phyloP scores from a whole-genome alignment of 2,888 invertebrate species.

The Stenodema calcarata region DNA sequence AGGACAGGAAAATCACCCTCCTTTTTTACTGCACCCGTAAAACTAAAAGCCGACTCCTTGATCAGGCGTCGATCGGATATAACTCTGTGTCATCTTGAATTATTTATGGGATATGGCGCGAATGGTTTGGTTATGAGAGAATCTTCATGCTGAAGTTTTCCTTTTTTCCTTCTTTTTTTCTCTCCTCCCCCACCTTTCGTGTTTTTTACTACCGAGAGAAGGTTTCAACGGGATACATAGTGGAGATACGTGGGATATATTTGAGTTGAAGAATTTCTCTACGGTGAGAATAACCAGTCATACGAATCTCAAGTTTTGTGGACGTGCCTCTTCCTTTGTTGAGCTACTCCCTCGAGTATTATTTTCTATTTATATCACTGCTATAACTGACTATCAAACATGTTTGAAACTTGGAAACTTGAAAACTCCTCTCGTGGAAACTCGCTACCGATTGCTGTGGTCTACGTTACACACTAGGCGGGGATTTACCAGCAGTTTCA shows the following conservation, averaged over 20 bases:
- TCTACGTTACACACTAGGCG: too few relatives aligned
- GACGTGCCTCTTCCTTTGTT: too few relatives aligned
- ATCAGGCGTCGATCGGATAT: conserved; percentile 22
- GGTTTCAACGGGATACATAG: neutral
- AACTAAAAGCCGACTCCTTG: neutral
- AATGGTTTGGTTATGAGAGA: neutral
- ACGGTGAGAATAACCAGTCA: too few relatives aligned
- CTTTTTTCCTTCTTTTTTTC: neutral
- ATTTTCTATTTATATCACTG: too few relatives aligned
- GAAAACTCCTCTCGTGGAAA: too few relatives aligned
- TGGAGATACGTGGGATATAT: neutral
- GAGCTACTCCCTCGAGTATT: too few relatives aligned
- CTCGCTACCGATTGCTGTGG: too few relatives aligned
- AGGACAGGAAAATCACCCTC: neutral
- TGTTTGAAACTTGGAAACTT: too few relatives aligned
- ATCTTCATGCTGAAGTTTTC: neutral
- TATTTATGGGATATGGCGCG: conserved; percentile 5
- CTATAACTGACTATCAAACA: too few relatives aligned
- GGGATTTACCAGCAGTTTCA: too few relatives aligned
- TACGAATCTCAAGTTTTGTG: too few relatives aligned
- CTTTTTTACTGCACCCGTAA: conserved; percentile 14
- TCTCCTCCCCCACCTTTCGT: neutral
- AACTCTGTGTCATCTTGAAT: conserved; percentile 22
- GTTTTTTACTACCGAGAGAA: neutral
- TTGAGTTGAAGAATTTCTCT: neutral